Conservation (phyloP, 2,888 invertebrate species). For the Trichogramma evanescens region DNA sequence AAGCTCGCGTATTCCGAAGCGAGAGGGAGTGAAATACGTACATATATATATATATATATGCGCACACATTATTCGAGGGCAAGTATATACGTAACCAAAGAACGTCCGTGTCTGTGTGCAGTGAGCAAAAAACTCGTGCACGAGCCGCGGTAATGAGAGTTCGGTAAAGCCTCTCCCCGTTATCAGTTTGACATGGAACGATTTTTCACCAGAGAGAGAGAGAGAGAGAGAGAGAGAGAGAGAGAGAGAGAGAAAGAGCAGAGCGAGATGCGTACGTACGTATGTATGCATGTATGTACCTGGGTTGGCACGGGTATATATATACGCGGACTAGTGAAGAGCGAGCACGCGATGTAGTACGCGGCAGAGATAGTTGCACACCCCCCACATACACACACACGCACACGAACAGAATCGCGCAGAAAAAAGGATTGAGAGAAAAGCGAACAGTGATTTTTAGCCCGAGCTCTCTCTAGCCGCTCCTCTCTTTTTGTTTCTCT, state of each 20-base stretch:
- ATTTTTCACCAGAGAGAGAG: constrained; percentile 28
- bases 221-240: constrained; percentile 1
- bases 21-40: background rate
- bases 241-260: constrained; percentile 2
- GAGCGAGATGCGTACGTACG: too few species aligned
- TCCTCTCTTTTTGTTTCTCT: background rate
- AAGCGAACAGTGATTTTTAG: constrained; percentile 1
- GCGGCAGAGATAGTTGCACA: too few species aligned
- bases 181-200: constrained; percentile 44
- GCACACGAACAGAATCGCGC: too few species aligned
- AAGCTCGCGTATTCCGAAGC: background rate
- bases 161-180: constrained; percentile 43
- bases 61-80: background rate
- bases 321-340: too few species aligned
- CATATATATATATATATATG: background rate
- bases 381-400: too few species aligned
- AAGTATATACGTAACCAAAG: too few species aligned
- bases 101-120: background rate
- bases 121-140: background rate
- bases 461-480: background rate
- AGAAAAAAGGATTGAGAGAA: background rate
- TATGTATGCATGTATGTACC: too few species aligned
- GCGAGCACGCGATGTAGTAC: too few species aligned
- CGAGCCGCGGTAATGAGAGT: constrained; percentile 44
- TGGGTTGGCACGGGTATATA: too few species aligned